Percentiles rank a stretch among this genome's conserved stretches.
These are phyloP conservation scores for Eupleurogrammus muticus DNA, from an alignment of 2,797 vertebrate species.

Conservation along the genomic window DNA sequence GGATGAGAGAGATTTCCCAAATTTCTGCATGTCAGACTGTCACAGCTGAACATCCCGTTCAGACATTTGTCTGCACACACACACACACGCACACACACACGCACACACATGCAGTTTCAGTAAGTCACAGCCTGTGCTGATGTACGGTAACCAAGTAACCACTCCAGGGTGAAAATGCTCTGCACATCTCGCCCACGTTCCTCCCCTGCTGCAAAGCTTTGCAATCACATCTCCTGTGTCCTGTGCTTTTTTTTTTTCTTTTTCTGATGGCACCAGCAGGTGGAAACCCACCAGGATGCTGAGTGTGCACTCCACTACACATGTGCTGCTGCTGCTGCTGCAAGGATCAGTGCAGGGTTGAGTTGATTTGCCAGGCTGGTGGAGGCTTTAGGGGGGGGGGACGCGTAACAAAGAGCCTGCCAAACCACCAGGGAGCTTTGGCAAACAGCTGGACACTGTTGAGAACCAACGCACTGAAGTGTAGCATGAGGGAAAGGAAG, in stretches of 20 bases:
- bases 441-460: constrained; percentile 53
- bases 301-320: constrained; percentile 53
- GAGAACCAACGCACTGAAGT: not conserved
- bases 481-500: constrained; percentile 8
- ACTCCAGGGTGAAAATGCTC: constrained; percentile 44
- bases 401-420: constrained; percentile 60
- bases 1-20: not conserved
- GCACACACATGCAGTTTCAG: constrained; percentile 12
- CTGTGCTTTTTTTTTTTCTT: no score
- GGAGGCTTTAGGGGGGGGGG: constrained; percentile 47
- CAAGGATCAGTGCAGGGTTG: constrained; percentile 60
- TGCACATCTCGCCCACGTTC: constrained; percentile 57
- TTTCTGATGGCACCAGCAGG: constrained; percentile 69
- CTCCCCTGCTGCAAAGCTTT: constrained; percentile 57
- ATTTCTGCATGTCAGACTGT: constrained; percentile 9
- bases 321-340: constrained; percentile 38
- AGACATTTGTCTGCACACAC: constrained; percentile 10
- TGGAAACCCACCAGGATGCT: constrained; percentile 65
- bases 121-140: constrained; percentile 45
- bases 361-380: constrained; percentile 48
- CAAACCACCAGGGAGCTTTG: constrained; percentile 38
- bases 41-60: constrained; percentile 6
- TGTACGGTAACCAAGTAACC: constrained; percentile 53
- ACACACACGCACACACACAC: constrained; percentile 6
- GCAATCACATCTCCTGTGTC: constrained; percentile 69